phyloP scores from a whole-genome alignment of 2,113 vertebrate genomes.

The Oryzias melastigma region DNA sequence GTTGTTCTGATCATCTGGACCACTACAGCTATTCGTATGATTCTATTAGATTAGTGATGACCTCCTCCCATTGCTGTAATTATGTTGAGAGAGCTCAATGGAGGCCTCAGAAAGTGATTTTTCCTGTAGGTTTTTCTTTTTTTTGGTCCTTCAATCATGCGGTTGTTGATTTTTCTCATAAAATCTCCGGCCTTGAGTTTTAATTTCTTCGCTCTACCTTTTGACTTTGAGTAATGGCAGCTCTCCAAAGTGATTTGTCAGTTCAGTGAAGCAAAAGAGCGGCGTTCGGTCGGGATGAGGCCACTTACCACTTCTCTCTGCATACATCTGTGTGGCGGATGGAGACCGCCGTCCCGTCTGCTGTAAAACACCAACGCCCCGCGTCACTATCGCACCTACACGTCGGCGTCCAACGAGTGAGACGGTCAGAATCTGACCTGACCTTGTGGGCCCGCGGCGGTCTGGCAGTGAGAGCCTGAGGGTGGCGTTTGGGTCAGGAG shows the following conservation, averaged over 20 bases:
- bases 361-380: conserved; percentile 27
- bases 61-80: conserved; percentile 36
- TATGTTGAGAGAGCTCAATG: conserved; percentile 25
- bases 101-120: conserved; percentile 32
- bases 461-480: conserved; percentile 13
- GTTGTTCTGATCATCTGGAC: neutral
- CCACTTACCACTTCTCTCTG: conserved; percentile 24
- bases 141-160: too few species aligned
- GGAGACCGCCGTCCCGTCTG: neutral
- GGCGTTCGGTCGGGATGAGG: conserved; percentile 41
- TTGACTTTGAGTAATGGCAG: conserved; percentile 65
- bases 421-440: conserved; percentile 43
- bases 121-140: conserved; percentile 39
- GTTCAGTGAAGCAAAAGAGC: conserved; percentile 58
- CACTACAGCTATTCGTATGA: conserved; percentile 49
- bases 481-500: neutral
- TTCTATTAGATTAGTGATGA: conserved; percentile 59
- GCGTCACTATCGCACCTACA: conserved; percentile 22
- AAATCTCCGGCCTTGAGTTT: conserved; percentile 49
- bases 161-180: conserved; percentile 9
- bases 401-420: conserved; percentile 63
- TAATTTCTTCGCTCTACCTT: conserved; percentile 50
- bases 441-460: conserved; percentile 34
- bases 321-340: conserved; percentile 24
- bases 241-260: conserved; percentile 71